Evolutionary conservation across 2,113 vertebrate species (phyloP).

Genomic region (Otus sunia): DNA sequence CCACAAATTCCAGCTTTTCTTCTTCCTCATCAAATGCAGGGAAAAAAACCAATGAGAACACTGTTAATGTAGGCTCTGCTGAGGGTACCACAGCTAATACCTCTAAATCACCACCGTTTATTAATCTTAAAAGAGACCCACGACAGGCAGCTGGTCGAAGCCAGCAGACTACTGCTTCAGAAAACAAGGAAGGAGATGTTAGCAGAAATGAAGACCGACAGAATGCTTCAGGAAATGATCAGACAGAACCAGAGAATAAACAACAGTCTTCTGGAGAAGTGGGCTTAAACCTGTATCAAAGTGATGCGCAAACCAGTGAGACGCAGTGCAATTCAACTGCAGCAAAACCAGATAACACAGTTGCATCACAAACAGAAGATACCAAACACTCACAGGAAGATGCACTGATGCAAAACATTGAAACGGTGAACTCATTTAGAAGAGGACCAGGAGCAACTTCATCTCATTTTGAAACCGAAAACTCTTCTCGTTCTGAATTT

Average conservation of each 20-base stretch:
- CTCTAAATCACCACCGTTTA: constrained; percentile 72
- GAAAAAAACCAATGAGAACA: constrained; percentile 61
- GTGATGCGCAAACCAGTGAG: constrained; percentile 38
- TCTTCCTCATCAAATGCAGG: constrained; percentile 46
- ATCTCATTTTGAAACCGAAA: constrained; percentile 76
- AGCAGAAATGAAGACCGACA: constrained; percentile 71
- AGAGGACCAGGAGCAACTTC: constrained; percentile 65
- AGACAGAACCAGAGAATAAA: constrained; percentile 54
- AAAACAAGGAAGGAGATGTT: constrained; percentile 70
- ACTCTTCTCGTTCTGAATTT: constrained; percentile 64
- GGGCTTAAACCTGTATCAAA: constrained; percentile 39
- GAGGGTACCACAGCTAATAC: constrained; percentile 63
- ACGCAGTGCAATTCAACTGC: constrained; percentile 62
- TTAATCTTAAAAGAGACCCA: constrained; percentile 79
- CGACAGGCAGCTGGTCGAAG: constrained; percentile 84
- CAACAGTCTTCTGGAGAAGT: constrained; percentile 54
- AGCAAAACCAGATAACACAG: constrained; percentile 61
- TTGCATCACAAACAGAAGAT: constrained; percentile 63
- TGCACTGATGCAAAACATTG: constrained; percentile 72
- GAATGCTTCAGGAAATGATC: constrained; percentile 37
- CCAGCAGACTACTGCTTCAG: constrained; percentile 75
- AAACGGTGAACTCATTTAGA: constrained; percentile 76
- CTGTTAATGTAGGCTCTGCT: not conserved
- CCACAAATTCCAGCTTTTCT: constrained; percentile 47
- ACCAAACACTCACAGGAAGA: constrained; percentile 59